Conservation (phyloP, 2,888 invertebrate genomes). For the Beris morrisii region DNA sequence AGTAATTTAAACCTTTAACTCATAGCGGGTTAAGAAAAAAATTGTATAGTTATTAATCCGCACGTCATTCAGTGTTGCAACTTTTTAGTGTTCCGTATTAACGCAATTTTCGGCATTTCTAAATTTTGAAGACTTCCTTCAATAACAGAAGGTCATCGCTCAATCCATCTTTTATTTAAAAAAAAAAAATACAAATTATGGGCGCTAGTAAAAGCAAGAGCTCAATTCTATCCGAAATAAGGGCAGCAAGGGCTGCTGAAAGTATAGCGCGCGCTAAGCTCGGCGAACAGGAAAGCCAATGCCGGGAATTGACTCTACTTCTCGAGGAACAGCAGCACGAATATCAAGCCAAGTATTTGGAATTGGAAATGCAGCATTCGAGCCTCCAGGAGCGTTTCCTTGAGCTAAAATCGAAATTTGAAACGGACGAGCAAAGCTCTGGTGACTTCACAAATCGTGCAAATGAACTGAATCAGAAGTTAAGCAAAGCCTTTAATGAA, state of each 20-base stretch:
- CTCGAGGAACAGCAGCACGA: not conserved
- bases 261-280: not conserved
- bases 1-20: conserved; percentile 2
- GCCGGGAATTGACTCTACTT: not conserved
- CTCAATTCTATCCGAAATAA: not conserved
- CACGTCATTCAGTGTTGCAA: not conserved
- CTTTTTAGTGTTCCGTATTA: not conserved
- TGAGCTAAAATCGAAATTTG: conserved; percentile 28
- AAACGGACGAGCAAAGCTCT: conserved; percentile 19
- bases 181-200: not conserved
- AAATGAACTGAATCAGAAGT: conserved; percentile 14
- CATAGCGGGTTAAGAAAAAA: no score
- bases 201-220: conserved; percentile 15
- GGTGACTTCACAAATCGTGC: conserved; percentile 24
- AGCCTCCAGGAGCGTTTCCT: conserved; percentile 28
- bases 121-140: not conserved
- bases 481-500: conserved; percentile 27
- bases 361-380: conserved; percentile 19
- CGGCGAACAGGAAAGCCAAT: not conserved
- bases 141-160: not conserved
- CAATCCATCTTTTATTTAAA: not conserved
- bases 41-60: not conserved
- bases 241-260: not conserved
- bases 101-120: not conserved
- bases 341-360: conserved; percentile 17